Evolutionary conservation across 2,113 vertebrate species (phyloP).

Genomic region (Pterophyllum scalare): DNA sequence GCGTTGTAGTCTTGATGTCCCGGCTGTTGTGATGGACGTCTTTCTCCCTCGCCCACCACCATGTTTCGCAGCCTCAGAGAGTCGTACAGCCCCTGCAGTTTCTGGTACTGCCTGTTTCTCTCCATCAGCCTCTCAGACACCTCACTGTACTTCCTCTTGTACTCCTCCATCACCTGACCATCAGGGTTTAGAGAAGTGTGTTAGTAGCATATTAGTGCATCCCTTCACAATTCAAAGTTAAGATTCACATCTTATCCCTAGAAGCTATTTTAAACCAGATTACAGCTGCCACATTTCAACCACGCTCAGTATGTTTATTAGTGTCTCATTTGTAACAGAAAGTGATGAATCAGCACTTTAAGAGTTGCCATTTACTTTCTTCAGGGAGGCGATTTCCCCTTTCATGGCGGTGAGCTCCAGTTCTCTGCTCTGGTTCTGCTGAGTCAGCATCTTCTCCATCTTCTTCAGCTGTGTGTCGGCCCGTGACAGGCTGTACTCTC

Average conservation of each 20-base stretch:
- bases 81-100: slow-evolving; percentile 90
- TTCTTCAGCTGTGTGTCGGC: slow-evolving; percentile 86
- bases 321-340: neutral
- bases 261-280: neutral
- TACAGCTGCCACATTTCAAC: neutral
- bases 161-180: slow-evolving; percentile 86
- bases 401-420: slow-evolving; percentile 85
- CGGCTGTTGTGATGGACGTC: slow-evolving; percentile 36
- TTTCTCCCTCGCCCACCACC: slow-evolving; percentile 74
- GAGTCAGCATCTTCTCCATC: slow-evolving; percentile 88
- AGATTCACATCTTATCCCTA: neutral
- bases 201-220: neutral
- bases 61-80: slow-evolving; percentile 87
- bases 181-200: neutral
- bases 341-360: neutral
- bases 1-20: slow-evolving; percentile 36
- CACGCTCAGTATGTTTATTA: neutral
- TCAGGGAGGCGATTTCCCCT: slow-evolving; percentile 86
- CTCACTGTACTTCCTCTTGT: slow-evolving; percentile 90
- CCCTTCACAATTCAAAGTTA: neutral
- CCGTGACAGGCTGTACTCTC: slow-evolving; percentile 87
- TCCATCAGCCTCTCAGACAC: slow-evolving; percentile 91
- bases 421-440: slow-evolving; percentile 89
- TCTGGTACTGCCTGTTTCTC: slow-evolving; percentile 90
- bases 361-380: slow-evolving; percentile 78